phyloP scores from a whole-genome alignment of 2,797 vertebrate genomes.

The Pagetopsis macropterus region DNA sequence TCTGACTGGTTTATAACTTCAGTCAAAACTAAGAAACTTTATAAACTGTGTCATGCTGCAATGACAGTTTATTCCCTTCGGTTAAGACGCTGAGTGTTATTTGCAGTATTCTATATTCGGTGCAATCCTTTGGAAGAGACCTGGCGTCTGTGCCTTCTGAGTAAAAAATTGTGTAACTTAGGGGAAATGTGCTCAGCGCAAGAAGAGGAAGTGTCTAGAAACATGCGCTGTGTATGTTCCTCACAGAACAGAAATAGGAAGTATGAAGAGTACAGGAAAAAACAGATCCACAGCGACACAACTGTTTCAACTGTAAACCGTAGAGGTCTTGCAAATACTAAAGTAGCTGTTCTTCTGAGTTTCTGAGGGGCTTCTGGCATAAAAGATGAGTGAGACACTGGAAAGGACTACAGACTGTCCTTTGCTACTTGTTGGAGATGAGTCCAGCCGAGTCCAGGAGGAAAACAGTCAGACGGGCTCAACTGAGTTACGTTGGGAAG shows the following conservation, averaged over 20 bases:
- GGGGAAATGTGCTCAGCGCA: slow-evolving; percentile 28
- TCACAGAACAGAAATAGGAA: slow-evolving; percentile 73
- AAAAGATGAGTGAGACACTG: slow-evolving; percentile 71
- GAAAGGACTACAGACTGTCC: slow-evolving; percentile 75
- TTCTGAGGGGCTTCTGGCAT: slow-evolving; percentile 6
- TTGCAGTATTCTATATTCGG: not conserved
- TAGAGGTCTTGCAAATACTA: slow-evolving; percentile 26
- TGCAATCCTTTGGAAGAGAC: not conserved
- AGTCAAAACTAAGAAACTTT: not conserved
- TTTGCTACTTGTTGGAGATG: slow-evolving; percentile 11
- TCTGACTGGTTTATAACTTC: not conserved
- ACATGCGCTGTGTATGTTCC: slow-evolving; percentile 42
- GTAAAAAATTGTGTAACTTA: slow-evolving; percentile 17
- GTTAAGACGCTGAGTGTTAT: not conserved
- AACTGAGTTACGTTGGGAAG: slow-evolving; percentile 70
- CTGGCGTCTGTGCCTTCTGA: not conserved
- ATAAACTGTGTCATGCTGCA: not conserved
- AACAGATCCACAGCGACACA: slow-evolving; percentile 55
- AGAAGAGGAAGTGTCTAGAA: slow-evolving; percentile 72
- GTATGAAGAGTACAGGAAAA: slow-evolving; percentile 69
- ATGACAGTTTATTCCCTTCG: not conserved
- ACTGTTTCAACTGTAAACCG: slow-evolving; percentile 41
- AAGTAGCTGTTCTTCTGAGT: slow-evolving; percentile 8
- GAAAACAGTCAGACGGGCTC: slow-evolving; percentile 13
- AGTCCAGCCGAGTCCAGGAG: slow-evolving; percentile 21